Conservation (phyloP, 1,140 invertebrate species). For the Lordiphosa collinella region DNA sequence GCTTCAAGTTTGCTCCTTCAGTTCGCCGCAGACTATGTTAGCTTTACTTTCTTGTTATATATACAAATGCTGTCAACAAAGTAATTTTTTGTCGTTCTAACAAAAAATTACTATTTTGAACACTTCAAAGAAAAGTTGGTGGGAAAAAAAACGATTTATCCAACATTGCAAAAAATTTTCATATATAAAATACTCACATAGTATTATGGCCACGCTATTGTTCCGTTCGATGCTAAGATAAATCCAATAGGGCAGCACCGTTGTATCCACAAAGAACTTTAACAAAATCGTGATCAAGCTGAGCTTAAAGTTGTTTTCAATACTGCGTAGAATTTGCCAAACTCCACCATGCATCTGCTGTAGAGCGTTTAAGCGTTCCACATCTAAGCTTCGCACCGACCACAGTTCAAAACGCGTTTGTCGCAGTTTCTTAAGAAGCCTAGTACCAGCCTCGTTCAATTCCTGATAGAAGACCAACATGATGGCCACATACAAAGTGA, state of each 20-base stretch:
- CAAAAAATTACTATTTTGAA: too few relatives aligned
- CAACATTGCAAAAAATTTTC: too few relatives aligned
- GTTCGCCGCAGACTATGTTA: too few relatives aligned
- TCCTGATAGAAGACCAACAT: constrained; percentile 40
- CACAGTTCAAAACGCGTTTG: constrained; percentile 11
- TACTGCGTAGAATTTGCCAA: constrained; percentile 28
- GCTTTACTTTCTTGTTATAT: too few relatives aligned
- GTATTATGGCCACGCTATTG: neutral
- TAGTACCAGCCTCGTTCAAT: constrained; percentile 7
- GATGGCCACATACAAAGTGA: constrained; percentile 24
- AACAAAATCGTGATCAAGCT: constrained; percentile 32
- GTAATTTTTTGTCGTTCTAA: too few relatives aligned
- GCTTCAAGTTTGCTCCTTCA: too few relatives aligned
- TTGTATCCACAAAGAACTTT: constrained; percentile 36
- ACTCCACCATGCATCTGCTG: constrained; percentile 27
- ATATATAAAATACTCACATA: constrained; percentile 15
- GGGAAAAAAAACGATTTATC: too few relatives aligned
- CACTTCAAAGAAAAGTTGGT: too few relatives aligned
- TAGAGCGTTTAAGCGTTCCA: constrained; percentile 22
- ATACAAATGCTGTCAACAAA: too few relatives aligned
- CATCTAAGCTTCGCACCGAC: neutral
- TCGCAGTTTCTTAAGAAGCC: constrained; percentile 21
- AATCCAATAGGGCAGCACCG: constrained; percentile 42
- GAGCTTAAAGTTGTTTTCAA: constrained; percentile 35
- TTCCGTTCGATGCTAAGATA: constrained; percentile 15